These are phyloP conservation scores for Microcaecilia unicolor DNA, from an alignment of 2,797 vertebrate species.

Conservation along the genomic window DNA sequence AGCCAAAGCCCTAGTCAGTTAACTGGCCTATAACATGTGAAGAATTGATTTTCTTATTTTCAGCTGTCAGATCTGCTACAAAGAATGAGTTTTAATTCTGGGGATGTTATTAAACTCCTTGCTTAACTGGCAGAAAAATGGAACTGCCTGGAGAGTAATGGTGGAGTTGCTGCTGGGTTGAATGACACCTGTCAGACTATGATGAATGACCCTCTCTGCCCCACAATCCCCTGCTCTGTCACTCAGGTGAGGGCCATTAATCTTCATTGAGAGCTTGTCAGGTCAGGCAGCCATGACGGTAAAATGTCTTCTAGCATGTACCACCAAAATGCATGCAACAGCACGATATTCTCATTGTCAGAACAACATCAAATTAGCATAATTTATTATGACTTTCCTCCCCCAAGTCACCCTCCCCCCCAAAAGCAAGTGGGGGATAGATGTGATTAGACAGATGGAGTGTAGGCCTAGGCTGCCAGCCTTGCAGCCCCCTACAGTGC, in stretches of 20 bases:
- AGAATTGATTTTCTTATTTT: constrained; percentile 95
- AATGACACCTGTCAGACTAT: constrained; percentile 98
- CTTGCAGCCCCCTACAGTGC: constrained; percentile 50
- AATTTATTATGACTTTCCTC: constrained; percentile 77
- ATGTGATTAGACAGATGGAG: constrained; percentile 91
- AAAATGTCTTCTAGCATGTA: constrained; percentile 48
- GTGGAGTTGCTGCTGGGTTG: constrained; percentile 58
- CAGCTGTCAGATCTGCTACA: constrained; percentile 73
- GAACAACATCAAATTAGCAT: constrained; percentile 65
- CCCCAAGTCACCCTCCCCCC: constrained; percentile 31
- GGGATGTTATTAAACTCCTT: constrained; percentile 74
- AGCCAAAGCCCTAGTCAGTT: constrained; percentile 67
- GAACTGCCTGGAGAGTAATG: constrained; percentile 46
- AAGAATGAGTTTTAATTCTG: constrained; percentile 93
- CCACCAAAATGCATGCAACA: constrained; percentile 32
- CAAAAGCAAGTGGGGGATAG: constrained; percentile 62
- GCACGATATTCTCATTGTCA: constrained; percentile 59
- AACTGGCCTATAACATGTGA: constrained; percentile 65
- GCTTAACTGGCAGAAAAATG: constrained; percentile 70
- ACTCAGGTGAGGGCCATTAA: constrained; percentile 96
- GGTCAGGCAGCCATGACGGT: constrained; percentile 54
- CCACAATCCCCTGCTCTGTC: constrained; percentile 88
- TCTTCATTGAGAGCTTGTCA: constrained; percentile 93
- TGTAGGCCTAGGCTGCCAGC: constrained; percentile 70
- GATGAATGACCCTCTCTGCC: constrained; percentile 96